Conservation (phyloP, 2,797 vertebrate genomes). For the Clarias fuscus region DNA sequence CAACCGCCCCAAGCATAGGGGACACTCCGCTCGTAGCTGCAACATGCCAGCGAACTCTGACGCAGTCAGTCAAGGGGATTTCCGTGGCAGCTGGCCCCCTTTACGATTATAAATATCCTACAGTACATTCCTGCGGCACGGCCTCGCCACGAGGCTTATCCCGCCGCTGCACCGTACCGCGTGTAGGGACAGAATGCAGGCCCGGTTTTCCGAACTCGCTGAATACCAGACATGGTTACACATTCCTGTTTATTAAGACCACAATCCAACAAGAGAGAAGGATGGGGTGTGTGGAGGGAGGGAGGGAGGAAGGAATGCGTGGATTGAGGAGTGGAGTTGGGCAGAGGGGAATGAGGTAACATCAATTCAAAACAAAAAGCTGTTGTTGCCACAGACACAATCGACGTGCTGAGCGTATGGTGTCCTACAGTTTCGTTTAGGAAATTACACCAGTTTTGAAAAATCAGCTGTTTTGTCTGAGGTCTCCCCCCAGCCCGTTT, state of each 20-base stretch:
- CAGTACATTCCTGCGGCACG: constrained; percentile 54
- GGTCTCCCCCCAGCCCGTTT: background rate
- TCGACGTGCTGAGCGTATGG: background rate
- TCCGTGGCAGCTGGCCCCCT: constrained; percentile 68
- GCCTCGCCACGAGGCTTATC: constrained; percentile 42
- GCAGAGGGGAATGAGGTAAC: background rate
- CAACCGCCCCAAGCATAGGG: background rate
- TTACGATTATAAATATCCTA: constrained; percentile 71
- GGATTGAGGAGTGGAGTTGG: constrained; percentile 25
- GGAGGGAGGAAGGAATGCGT: constrained; percentile 42
- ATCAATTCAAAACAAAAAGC: background rate
- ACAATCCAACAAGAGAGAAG: constrained; percentile 18
- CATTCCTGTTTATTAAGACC: constrained; percentile 73
- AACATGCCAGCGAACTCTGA: constrained; percentile 43
- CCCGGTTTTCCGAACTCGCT: constrained; percentile 59
- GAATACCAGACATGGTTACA: constrained; percentile 70
- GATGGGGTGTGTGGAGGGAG: background rate
- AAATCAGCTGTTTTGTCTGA: background rate
- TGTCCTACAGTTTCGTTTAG: background rate
- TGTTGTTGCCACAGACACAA: background rate
- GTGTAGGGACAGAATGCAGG: constrained; percentile 50
- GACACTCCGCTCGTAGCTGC: background rate
- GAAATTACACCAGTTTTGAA: background rate
- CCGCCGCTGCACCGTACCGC: constrained; percentile 52
- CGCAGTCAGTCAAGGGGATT: constrained; percentile 53